Percentiles rank a stretch among this genome's conserved stretches.
phyloP scores from a whole-genome alignment of 2,113 vertebrate genomes.

The Catharus fuscescens region DNA sequence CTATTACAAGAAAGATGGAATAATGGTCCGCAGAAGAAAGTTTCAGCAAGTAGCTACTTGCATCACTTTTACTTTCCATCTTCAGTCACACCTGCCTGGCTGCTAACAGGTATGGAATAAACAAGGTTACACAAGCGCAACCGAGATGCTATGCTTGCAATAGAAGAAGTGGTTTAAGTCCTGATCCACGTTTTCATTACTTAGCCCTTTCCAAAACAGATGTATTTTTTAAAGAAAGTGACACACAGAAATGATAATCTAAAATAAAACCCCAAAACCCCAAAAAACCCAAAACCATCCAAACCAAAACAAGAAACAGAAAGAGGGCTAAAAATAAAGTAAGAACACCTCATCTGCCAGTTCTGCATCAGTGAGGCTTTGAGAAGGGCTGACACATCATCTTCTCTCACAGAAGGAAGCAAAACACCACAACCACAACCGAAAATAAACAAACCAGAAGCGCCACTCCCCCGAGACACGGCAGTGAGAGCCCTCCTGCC shows the following conservation, averaged over 20 bases:
- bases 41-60: neutral
- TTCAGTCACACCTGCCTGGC: neutral
- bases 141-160: neutral
- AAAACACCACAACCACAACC: neutral
- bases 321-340: neutral
- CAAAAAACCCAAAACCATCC: neutral
- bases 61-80: neutral
- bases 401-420: neutral
- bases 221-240: fast-evolving
- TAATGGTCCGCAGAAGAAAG: neutral
- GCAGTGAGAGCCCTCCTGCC: neutral
- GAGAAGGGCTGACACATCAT: neutral
- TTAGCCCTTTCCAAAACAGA: neutral
- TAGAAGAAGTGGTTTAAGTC: neutral
- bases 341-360: neutral
- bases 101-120: neutral
- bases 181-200: fast-evolving
- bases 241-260: fast-evolving
- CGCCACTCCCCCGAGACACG: neutral
- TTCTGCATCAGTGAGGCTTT: neutral
- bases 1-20: neutral
- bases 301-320: neutral
- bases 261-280: neutral
- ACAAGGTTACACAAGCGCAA: neutral
- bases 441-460: neutral